phyloP scores from a whole-genome alignment of 1,140 invertebrate genomes.

The Drosophila takahashii region DNA sequence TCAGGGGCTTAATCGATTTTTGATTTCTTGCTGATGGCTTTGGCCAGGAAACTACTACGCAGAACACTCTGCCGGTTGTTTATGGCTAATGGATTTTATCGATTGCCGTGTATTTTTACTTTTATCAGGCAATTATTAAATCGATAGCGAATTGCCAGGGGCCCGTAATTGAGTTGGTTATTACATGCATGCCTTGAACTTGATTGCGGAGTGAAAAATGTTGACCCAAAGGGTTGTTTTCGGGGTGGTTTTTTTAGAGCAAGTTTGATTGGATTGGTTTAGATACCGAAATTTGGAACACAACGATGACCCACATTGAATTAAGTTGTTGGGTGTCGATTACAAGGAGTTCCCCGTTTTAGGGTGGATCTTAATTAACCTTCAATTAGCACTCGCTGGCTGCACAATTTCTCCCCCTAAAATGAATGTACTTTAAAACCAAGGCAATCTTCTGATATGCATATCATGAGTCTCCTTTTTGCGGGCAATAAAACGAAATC shows the following conservation, averaged over 20 bases:
- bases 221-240: constrained; percentile 17
- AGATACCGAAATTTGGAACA: constrained; percentile 15
- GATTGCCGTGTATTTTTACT: constrained; percentile 44
- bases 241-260: constrained; percentile 35
- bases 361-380: constrained; percentile 45
- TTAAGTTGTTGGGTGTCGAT: constrained; percentile 5
- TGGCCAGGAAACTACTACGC: constrained; percentile 44
- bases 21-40: constrained; percentile 72
- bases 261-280: constrained; percentile 35
- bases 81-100: constrained; percentile 60
- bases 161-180: constrained; percentile 47
- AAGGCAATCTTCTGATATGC: constrained; percentile 1
- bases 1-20: constrained; percentile 73
- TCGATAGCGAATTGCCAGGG: constrained; percentile 42
- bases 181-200: constrained; percentile 62
- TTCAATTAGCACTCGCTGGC: constrained; percentile 55
- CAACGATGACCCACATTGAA: constrained; percentile 25
- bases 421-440: neutral
- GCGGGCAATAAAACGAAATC: constrained; percentile 51
- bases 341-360: neutral
- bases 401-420: neutral
- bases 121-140: constrained; percentile 67
- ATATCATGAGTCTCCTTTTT: constrained; percentile 12
- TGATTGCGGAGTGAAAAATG: constrained; percentile 27
- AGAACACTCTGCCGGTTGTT: constrained; percentile 19